phyloP scores from a whole-genome alignment of 2,113 vertebrate species.

The Hyperoodon ampullatus region DNA sequence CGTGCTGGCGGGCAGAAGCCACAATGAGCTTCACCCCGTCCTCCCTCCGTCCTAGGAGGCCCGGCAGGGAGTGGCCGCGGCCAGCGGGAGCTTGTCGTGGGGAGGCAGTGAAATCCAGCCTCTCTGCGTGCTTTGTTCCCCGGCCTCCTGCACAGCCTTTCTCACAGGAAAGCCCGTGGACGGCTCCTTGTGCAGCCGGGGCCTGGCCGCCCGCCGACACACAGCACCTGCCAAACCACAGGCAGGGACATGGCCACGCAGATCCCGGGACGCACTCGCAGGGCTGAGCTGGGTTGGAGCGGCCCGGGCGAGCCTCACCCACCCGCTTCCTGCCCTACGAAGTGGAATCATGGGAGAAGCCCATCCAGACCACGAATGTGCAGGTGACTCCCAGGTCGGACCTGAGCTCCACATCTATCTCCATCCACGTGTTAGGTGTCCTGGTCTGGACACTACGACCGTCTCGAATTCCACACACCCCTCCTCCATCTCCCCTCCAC shows the following conservation, averaged over 20 bases:
- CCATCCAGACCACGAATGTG: too few relatives aligned
- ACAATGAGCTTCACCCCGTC: too few relatives aligned
- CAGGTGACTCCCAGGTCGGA: neutral
- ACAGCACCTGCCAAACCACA: slow-evolving; percentile 66
- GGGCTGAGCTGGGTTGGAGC: neutral
- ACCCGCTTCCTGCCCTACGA: rapidly evolving
- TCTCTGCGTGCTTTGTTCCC: neutral
- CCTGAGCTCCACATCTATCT: neutral
- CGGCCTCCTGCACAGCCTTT: slow-evolving; percentile 40
- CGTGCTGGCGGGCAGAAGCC: neutral
- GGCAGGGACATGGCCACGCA: neutral
- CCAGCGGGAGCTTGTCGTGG: neutral
- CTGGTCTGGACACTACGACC: neutral
- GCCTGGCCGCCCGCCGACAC: neutral
- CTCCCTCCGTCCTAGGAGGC: neutral
- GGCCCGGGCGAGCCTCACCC: rapidly evolving
- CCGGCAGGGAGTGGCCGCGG: neutral
- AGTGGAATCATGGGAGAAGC: neutral
- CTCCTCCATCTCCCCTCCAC: neutral
- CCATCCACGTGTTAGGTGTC: too few relatives aligned
- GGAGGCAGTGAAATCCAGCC: neutral
- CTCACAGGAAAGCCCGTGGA: slow-evolving; percentile 20
- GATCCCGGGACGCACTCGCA: rapidly evolving
- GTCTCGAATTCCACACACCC: neutral
- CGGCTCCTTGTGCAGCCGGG: neutral